Conservation (phyloP, 2,797 vertebrate species). For the Capromys pilorides region DNA sequence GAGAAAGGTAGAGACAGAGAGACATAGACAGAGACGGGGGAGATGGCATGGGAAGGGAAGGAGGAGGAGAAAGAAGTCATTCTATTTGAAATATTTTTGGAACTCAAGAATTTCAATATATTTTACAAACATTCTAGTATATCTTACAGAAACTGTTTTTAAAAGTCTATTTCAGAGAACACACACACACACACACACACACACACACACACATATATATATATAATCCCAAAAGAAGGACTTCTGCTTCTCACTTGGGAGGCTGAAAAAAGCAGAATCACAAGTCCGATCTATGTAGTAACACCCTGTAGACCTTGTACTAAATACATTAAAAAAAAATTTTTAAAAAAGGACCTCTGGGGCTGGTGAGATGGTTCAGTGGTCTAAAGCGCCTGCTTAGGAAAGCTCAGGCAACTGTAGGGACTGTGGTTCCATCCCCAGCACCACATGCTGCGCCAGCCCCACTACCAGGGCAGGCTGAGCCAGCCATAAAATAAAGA, state of each 20-base stretch:
- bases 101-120: not conserved
- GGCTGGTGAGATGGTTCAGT: no score
- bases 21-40: not conserved
- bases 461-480: no score
- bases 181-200: not conserved
- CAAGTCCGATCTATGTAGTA: no score
- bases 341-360: not conserved
- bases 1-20: not conserved
- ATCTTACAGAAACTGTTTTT: not conserved
- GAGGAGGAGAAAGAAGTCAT: not conserved
- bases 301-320: no score
- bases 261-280: no score
- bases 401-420: no score
- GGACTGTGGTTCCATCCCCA: no score
- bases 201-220: not conserved
- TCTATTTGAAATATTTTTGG: not conserved
- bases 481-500: no score
- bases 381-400: no score
- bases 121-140: slow-evolving; percentile 11
- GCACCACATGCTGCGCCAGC: no score
- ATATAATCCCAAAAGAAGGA: not conserved
- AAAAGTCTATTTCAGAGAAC: slow-evolving; percentile 7
- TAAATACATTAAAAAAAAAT: no score
- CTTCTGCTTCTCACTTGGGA: not conserved
- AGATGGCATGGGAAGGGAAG: not conserved